Evolutionary conservation across 2,888 invertebrate genomes (phyloP).

Genomic region (Congeria kusceri): DNA sequence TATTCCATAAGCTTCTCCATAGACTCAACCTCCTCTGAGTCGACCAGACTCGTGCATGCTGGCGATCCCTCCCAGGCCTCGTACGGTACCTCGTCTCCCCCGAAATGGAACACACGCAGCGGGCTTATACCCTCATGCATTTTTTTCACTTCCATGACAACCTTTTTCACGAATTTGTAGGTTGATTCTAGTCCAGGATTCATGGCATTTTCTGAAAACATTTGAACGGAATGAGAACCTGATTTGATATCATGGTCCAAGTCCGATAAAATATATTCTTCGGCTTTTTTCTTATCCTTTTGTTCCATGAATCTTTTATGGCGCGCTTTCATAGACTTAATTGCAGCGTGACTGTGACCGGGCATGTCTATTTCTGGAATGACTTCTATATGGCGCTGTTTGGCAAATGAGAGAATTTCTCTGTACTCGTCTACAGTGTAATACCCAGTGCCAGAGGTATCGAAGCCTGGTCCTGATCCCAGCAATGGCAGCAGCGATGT

Average conservation of each 20-base stretch:
- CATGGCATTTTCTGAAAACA: constrained; percentile 81
- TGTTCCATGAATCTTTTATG: constrained; percentile 62
- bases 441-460: constrained; percentile 76
- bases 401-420: constrained; percentile 77
- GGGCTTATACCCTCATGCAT: constrained; percentile 76
- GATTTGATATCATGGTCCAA: constrained; percentile 55
- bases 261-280: constrained; percentile 69
- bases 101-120: constrained; percentile 79
- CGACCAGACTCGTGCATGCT: constrained; percentile 72
- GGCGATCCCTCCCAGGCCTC: constrained; percentile 79
- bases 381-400: constrained; percentile 77
- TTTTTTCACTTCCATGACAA: constrained; percentile 74
- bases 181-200: constrained; percentile 82
- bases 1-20: constrained; percentile 72
- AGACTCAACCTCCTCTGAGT: constrained; percentile 60
- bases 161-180: constrained; percentile 79
- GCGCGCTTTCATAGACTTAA: constrained; percentile 78
- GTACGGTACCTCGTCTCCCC: constrained; percentile 82
- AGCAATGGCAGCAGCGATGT: constrained; percentile 75
- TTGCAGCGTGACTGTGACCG: constrained; percentile 81
- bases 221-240: constrained; percentile 77
- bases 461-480: constrained; percentile 75
- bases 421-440: constrained; percentile 75
- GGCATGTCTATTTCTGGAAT: constrained; percentile 83
- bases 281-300: constrained; percentile 62